These are phyloP conservation scores for Liasis olivaceus DNA, from an alignment of 2,797 vertebrate species.

Conservation along the genomic window DNA sequence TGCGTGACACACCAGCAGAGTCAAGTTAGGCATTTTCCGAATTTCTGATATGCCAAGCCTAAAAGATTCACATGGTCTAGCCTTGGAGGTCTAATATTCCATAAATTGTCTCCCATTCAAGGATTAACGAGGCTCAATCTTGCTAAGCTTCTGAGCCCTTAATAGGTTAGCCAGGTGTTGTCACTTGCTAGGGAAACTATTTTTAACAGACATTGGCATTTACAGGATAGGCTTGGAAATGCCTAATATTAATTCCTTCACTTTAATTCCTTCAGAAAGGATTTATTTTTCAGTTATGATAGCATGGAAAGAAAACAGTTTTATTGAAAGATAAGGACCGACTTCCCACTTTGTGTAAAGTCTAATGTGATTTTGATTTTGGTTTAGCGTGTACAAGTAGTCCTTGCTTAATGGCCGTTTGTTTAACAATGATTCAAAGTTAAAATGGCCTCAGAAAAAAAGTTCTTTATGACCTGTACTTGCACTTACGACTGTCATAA, in stretches of 20 bases:
- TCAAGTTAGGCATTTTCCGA: no score
- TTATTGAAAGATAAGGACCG: not conserved
- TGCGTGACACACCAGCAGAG: no score
- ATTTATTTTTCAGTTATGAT: not conserved
- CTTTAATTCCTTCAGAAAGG: not conserved
- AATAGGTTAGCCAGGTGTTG: not conserved
- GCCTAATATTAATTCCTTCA: not conserved
- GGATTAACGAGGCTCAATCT: not conserved
- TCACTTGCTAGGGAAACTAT: not conserved
- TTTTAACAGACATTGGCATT: not conserved
- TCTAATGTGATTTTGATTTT: not conserved
- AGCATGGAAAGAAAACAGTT: not conserved
- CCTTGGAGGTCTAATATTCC: not conserved
- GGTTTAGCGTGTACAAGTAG: not conserved
- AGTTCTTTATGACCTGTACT: no score
- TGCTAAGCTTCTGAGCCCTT: not conserved
- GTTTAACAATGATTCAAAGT: no score
- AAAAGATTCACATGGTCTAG: no score
- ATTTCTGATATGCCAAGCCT: no score
- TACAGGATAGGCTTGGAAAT: not conserved
- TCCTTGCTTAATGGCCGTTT: no score
- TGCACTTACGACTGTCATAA: no score
- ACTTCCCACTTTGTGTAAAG: not conserved
- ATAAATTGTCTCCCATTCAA: not conserved
- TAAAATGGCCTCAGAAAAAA: no score